Base-by-base conservation (phyloP, 1,140 invertebrate genomes). In the Matsumurasca onukii region DNA sequence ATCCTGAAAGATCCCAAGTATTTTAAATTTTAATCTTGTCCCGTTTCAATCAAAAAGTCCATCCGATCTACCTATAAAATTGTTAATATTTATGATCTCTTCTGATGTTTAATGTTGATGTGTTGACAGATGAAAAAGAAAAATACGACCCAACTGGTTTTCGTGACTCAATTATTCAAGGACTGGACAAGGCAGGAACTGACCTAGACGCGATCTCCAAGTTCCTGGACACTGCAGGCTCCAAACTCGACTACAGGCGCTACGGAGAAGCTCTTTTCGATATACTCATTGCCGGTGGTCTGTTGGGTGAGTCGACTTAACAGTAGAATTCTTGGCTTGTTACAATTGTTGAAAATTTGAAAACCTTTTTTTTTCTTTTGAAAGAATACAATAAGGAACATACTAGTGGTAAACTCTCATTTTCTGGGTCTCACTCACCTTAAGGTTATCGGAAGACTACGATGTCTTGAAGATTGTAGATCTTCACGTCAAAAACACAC, bases 231-330 rank as follows among this genome's bases (percentile, higher is more conserved):
- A 84, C 86, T 72, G 92, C 94, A 78, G 94, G 95, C 74, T 95
- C 93, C 72, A 98, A 97, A 85, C 87, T 98, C 77, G 95, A 98
- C 82, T 98, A 98, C 83, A 89, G 95, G 76, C 91, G 95, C 72
- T 98, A 98, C 89, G 95, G 95, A 75, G 97, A 98, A 84, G 91
- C 92, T 77, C 88, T 98, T 69, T 98, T 98, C 87, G 96, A 98
- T 82, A 94, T 98, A 79, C 88, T 98, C 80, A 97, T 98, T 82
- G 95, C 96, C 77, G 96, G 96, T 76, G 96, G 95, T 76, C 87
- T 97, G 76, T 82, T 95, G 76, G 86, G 89, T 85, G 78, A 76
- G 73, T 59, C 31, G 22, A 20, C 25, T 64, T 59, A n/a, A 1
- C 66, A 69, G n/a, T n/a, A n/a, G n/a, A n/a, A n/a, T n/a, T n/a